Conservation (phyloP, 2,888 invertebrate species). For the Malthinus flaveolus region DNA sequence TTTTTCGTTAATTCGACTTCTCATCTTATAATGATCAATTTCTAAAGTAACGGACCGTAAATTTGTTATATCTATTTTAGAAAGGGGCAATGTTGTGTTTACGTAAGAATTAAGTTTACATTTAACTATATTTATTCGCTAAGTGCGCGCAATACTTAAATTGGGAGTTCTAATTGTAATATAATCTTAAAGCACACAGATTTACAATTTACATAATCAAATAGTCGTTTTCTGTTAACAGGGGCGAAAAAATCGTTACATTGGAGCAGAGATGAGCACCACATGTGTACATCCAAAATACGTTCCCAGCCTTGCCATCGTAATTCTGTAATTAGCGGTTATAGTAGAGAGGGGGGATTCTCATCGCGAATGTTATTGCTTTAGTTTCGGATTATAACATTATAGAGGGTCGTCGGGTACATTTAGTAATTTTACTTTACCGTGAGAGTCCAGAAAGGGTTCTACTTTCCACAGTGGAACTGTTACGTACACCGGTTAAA, state of each 20-base stretch:
- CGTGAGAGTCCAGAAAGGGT: slow-evolving; percentile 19
- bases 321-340: slow-evolving; percentile 39
- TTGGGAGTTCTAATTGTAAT: no score
- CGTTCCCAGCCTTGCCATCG: slow-evolving; percentile 34
- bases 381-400: slow-evolving; percentile 37
- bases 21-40: no score
- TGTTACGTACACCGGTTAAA: slow-evolving; percentile 26
- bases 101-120: no score
- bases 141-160: no score
- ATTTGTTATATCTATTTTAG: no score
- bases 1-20: no score
- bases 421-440: slow-evolving; percentile 17
- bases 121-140: no score
- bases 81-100: no score
- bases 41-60: no score
- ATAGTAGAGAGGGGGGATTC: slow-evolving; percentile 31
- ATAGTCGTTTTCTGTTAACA: slow-evolving; percentile 29
- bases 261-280: slow-evolving; percentile 28
- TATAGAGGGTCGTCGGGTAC: slow-evolving; percentile 32
- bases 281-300: slow-evolving; percentile 39
- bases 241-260: slow-evolving; percentile 28
- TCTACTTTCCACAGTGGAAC: no score
- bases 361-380: slow-evolving; percentile 37
- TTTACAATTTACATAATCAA: slow-evolving; percentile 21
- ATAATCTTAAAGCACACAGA: not conserved